Conservation (phyloP, 2,888 invertebrate species). For the Phytoseiulus persimilis region DNA sequence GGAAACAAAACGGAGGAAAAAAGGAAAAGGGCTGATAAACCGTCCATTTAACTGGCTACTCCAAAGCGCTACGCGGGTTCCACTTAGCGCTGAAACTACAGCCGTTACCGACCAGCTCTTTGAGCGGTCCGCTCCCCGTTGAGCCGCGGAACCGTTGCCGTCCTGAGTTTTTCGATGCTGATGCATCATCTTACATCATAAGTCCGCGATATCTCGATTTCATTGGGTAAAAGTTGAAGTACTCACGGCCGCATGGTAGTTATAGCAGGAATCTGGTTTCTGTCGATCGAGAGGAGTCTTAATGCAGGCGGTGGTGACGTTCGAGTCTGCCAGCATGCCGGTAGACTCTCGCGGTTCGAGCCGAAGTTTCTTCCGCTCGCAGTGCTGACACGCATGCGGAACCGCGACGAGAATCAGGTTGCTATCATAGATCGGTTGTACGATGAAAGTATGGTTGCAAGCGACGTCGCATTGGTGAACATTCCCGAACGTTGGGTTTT, state of each 20-base stretch:
- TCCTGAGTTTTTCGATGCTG: too few species aligned
- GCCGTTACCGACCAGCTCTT: too few species aligned
- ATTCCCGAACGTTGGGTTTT: conserved; percentile 23
- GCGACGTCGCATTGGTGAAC: conserved; percentile 34
- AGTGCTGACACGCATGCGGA: conserved; percentile 44
- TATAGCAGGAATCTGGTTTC: conserved; percentile 43
- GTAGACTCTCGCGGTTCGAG: conserved; percentile 44
- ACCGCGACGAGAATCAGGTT: conserved; percentile 45
- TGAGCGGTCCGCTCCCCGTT: too few species aligned
- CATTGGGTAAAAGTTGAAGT: too few species aligned
- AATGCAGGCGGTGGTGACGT: conserved; percentile 39
- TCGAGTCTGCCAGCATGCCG: conserved; percentile 43
- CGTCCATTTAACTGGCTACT: not conserved
- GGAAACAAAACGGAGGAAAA: not conserved
- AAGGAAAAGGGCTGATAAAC: not conserved
- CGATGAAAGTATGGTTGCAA: conserved; percentile 42
- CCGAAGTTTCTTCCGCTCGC: conserved; percentile 43
- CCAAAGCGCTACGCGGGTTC: not conserved
- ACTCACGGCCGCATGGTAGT: conserved; percentile 46
- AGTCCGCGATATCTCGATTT: too few species aligned
- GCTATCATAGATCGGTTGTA: conserved; percentile 46
- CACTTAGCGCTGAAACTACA: not conserved
- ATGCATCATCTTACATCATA: too few species aligned
- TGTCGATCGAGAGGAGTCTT: conserved; percentile 45
- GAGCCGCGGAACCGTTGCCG: too few species aligned